Base-by-base conservation (phyloP, 2,113 vertebrate species). In the Trogon melanurus region DNA sequence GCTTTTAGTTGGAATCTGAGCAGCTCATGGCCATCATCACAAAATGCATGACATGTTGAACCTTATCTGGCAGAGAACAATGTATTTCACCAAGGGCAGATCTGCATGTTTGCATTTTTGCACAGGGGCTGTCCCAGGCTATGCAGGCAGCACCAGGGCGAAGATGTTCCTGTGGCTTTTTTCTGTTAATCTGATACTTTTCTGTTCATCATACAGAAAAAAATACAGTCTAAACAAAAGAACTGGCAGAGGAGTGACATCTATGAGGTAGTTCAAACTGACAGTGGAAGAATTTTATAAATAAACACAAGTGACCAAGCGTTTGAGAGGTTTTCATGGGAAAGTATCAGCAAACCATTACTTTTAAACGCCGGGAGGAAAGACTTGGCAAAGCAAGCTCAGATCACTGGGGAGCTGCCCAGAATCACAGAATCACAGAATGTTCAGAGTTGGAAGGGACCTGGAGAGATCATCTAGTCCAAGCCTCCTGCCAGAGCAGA, bases 211-310 rank as follows among this genome's bases (percentile, higher is more conserved):
- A 0, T 70, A 62, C 16, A 34, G 76, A 83, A 67, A 83, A 67
- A 30, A 90, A 66, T 8, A 88, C 2, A 82, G n/a, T 34, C 79
- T 93, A 66, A 92, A 91, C 11, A 72, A 69, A 93, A 62, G 64
- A n/a, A 5, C 32, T 82, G 75, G n/a, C 44, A 78, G 32, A 15
- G 26, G 11, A 19, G 34, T 38, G 48, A 65, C 15, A 32, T 82
- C 78, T 71, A 56, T 75, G 21, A 88, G 16, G 53, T 60, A 47
- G 32, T 53, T 89, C 20, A 92, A 78, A 44, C 11, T 58, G 75
- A 54, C 16, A 54, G 30, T 78, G 57, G 60, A 74, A 85, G 50
- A 61, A 48, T 74, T 91, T 65, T 50, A 11, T 48, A 62, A 61
- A 73, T 16, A 72, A 91, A 60, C 5, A 3, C 12, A 57, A 13